Conservation (phyloP, 2,888 invertebrate genomes). For the Synergus itoensis region DNA sequence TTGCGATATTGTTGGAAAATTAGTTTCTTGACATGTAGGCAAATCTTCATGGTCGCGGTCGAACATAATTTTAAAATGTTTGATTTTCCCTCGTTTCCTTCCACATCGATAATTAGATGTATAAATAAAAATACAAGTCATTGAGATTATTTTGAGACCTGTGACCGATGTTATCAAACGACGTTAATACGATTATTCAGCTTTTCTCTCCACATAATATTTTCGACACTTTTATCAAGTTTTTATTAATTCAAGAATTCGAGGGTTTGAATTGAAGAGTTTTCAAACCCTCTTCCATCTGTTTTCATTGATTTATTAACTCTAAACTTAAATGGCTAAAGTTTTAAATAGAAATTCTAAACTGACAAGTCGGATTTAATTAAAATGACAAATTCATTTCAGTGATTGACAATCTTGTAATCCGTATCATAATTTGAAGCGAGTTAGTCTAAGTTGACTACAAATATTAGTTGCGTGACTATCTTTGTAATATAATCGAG, state of each 20-base stretch:
- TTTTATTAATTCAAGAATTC: background rate
- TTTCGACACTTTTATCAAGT: background rate
- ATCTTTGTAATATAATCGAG: conserved; percentile 17
- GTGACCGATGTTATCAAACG: background rate
- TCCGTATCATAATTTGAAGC: background rate
- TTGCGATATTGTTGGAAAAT: background rate
- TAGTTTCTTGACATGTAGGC: background rate
- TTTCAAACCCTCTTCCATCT: background rate
- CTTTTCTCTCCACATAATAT: background rate
- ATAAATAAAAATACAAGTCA: background rate
- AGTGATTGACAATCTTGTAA: background rate
- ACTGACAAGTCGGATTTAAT: background rate
- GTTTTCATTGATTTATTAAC: background rate
- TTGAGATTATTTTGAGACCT: background rate
- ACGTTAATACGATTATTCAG: background rate
- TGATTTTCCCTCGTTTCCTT: background rate
- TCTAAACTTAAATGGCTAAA: background rate
- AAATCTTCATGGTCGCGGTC: conserved; percentile 6
- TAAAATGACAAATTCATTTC: background rate
- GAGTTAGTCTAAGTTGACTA: background rate
- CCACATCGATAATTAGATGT: background rate
- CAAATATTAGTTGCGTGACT: conserved; percentile 11
- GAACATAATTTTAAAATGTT: background rate
- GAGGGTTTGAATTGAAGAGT: background rate
- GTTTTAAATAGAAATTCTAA: background rate